Conservation (phyloP, 2,888 invertebrate genomes). For the Hyalella azteca region DNA sequence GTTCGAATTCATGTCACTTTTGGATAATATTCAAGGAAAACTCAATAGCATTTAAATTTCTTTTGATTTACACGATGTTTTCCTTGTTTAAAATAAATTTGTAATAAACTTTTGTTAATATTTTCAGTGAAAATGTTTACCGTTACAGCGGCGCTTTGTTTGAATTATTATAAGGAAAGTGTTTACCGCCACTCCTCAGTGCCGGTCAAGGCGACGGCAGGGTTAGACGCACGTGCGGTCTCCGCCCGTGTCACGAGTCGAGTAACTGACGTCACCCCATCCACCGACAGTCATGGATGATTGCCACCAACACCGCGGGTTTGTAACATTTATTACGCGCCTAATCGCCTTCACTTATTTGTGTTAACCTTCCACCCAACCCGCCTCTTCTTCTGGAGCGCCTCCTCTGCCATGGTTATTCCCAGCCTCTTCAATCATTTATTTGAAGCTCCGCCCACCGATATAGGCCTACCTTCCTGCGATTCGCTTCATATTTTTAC, state of each 20-base stretch:
- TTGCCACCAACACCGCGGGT: conserved; percentile 23
- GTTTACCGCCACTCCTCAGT: background rate
- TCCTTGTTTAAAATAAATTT: no score
- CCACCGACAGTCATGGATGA: background rate
- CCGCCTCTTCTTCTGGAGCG: background rate
- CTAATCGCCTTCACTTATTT: conserved; percentile 37
- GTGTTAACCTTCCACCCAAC: background rate
- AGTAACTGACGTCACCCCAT: background rate
- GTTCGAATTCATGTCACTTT: no score
- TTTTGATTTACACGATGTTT: no score
- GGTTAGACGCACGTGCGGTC: background rate
- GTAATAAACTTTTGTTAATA: no score
- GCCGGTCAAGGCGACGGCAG: background rate
- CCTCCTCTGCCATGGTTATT: background rate
- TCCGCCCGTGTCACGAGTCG: background rate
- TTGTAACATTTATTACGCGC: conserved; percentile 23
- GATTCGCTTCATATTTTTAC: no score
- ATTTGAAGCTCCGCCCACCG: background rate
- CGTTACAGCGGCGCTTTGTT: no score
- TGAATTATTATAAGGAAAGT: no score
- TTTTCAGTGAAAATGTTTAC: no score
- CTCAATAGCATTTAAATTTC: no score
- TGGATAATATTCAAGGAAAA: no score
- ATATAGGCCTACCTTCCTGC: background rate
- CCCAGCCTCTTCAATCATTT: background rate